phyloP scores from a whole-genome alignment of 2,888 invertebrate species.

The Erpobdella octoculata region DNA sequence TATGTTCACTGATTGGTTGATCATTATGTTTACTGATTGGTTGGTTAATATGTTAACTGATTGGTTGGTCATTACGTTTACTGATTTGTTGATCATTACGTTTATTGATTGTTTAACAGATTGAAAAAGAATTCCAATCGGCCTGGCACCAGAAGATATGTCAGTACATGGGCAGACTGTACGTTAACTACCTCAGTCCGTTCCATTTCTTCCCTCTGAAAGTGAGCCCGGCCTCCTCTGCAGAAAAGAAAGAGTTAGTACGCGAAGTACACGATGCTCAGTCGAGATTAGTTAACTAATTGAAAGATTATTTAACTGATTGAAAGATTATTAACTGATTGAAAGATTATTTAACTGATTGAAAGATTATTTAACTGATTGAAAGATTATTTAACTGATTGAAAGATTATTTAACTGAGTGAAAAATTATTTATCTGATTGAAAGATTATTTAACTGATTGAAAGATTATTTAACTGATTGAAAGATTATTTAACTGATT shows the following conservation, averaged over 20 bases:
- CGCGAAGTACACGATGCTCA: too few species aligned
- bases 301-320: too few species aligned
- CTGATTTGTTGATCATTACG: not conserved
- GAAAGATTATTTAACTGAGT: too few species aligned
- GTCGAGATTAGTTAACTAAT: too few species aligned
- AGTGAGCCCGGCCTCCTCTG: not conserved
- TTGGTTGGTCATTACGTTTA: not conserved
- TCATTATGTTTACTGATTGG: not conserved
- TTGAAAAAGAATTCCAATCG: not conserved
- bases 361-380: too few species aligned
- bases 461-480: too few species aligned
- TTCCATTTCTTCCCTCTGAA: constrained; percentile 12
- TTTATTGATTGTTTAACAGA: not conserved
- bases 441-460: too few species aligned
- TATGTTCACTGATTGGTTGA: not conserved
- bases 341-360: too few species aligned
- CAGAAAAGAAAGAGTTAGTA: constrained; percentile 8
- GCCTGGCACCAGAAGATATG: constrained; percentile 22
- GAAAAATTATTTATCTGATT: too few species aligned
- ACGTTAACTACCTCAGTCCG: constrained; percentile 21
- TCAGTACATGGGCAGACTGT: constrained; percentile 20
- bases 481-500: too few species aligned
- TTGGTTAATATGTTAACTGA: not conserved
- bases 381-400: too few species aligned
- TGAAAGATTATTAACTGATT: too few species aligned